phyloP scores from a whole-genome alignment of 2,888 invertebrate genomes.

The Zygothrica quintamaculata region DNA sequence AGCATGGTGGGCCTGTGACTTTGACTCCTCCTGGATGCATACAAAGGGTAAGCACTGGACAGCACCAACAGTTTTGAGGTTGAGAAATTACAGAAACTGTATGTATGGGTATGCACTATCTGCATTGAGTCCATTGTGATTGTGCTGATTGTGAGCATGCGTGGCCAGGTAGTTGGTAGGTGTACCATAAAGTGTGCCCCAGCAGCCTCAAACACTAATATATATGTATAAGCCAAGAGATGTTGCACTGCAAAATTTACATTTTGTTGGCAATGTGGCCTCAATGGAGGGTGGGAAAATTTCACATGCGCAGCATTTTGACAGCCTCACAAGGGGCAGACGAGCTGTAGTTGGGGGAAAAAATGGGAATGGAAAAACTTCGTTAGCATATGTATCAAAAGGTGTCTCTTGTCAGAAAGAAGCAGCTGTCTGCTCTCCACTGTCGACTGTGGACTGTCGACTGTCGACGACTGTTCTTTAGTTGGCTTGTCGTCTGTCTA shows the following conservation, averaged over 20 bases:
- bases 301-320: conserved; percentile 72
- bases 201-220: conserved; percentile 61
- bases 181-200: conserved; percentile 36
- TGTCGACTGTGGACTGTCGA: conserved; percentile 42
- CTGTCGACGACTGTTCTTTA: conserved; percentile 19
- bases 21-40: conserved; percentile 28
- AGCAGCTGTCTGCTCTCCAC: conserved; percentile 52
- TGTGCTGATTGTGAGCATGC: conserved; percentile 57
- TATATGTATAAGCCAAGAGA: conserved; percentile 64
- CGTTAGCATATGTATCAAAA: conserved; percentile 75
- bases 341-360: neutral
- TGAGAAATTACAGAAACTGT: conserved; percentile 54
- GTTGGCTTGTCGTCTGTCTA: conserved; percentile 12
- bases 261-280: conserved; percentile 60
- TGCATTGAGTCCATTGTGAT: conserved; percentile 34
- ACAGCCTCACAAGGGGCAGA: conserved; percentile 51
- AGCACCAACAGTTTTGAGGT: conserved; percentile 56
- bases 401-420: conserved; percentile 70
- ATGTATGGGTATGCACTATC: conserved; percentile 15
- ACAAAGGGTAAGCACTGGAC: conserved; percentile 72
- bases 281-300: conserved; percentile 77
- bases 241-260: conserved; percentile 57
- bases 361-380: conserved; percentile 36
- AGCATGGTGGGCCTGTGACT: conserved; percentile 50
- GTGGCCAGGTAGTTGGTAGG: conserved; percentile 40